Evolutionary conservation across 2,797 vertebrate species (phyloP), one percentile per base, ranked within the genome.

Genomic region (Lacerta bilineata): DNA sequence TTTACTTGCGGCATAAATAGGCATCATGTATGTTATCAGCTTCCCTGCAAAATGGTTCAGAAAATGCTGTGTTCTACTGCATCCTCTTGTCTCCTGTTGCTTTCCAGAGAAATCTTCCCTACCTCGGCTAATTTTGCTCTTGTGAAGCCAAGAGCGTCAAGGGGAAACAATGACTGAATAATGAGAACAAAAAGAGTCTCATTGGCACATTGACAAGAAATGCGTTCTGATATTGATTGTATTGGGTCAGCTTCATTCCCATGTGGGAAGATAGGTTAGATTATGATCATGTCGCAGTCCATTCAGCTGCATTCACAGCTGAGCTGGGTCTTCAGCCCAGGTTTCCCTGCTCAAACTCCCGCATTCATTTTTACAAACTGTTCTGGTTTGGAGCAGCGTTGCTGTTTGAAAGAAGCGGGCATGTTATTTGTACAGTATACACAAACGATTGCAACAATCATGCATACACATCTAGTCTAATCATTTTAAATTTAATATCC

Each of bases 401-500:
- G 68, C 36, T 80, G 27, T 81, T 81, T n/a, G 29, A 84, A 81
- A 41, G 55, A 5, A 55, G 69, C 27, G 33, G 23, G 9, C 25
- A 71, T 15, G 71, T 55, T 71, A 69, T 27, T 68, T 33, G 82
- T 18, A 75, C 8, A 61, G 13, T 46, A 33, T 18, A 68, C 72
- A 25, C 59, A 41, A 66, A 83, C 29, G 41, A 33, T 18, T 69
- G 55, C 75, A 82, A 9, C 55, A 23, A 66, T 83, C 83, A 41
- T 61, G n/a, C 18, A 55, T 2, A n/a, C 18, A 55, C 50, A 69
- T 69, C 55, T 41, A 50, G 3, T 50, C 61, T 78, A 23, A 68
- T 76, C 25, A 50, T 74, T 75, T 83, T 88, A 64, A 55, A 83
- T 27, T 29, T 36, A 88, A 33, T n/a, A 87, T 18, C 2, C 69